Evolutionary conservation across 2,888 invertebrate genomes (phyloP).

Genomic region (Pandemis corylana): DNA sequence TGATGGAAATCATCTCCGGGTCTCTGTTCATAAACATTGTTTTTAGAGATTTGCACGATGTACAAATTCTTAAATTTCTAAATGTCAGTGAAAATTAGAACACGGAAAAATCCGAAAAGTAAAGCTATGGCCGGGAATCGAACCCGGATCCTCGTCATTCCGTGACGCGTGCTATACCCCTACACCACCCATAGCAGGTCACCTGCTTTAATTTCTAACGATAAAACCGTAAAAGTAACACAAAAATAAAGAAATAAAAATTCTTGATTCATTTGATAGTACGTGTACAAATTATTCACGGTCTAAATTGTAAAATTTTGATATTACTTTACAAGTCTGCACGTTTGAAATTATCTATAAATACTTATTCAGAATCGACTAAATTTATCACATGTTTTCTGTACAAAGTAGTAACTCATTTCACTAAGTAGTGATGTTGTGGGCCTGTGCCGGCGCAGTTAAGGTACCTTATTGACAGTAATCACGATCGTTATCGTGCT

Average conservation of each 20-base stretch:
- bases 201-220: too few relatives aligned
- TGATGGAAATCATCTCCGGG: slow-evolving; percentile 98
- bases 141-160: too few relatives aligned
- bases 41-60: neutral
- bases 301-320: neutral
- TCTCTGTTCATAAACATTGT: slow-evolving; percentile 84
- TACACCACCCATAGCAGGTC: too few relatives aligned
- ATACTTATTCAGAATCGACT: slow-evolving; percentile 4
- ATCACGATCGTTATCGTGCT: slow-evolving; percentile 54
- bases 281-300: neutral
- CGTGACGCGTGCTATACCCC: too few relatives aligned
- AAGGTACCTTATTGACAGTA: slow-evolving; percentile 50
- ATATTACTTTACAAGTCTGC: neutral
- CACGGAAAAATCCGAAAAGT: too few relatives aligned
- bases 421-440: slow-evolving; percentile 44
- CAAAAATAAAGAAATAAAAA: too few relatives aligned
- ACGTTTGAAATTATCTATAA: slow-evolving; percentile 1
- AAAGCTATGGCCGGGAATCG: too few relatives aligned
- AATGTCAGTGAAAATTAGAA: too few relatives aligned
- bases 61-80: too few relatives aligned
- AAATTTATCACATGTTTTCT: slow-evolving; percentile 14
- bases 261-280: too few relatives aligned
- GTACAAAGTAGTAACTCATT: slow-evolving; percentile 40
- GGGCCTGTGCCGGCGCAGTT: slow-evolving; percentile 43
- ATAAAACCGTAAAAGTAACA: too few relatives aligned